phyloP scores from a whole-genome alignment of 2,888 invertebrate genomes.

The Melanchra persicariae region DNA sequence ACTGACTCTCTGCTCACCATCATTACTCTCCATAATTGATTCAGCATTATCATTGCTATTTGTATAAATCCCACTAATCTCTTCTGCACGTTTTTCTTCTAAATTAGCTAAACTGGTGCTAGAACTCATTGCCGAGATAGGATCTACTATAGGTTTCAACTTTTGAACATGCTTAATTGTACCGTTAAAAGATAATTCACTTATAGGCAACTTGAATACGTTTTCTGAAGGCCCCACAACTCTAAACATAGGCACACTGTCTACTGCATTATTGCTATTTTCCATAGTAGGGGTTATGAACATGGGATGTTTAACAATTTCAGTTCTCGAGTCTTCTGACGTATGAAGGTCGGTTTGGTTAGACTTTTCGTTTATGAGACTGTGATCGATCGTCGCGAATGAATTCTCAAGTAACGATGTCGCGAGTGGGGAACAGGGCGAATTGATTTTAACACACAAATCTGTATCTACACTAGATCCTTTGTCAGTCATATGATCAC shows the following conservation, averaged over 20 bases:
- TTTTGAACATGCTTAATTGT: constrained; percentile 88
- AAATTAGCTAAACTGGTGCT: constrained; percentile 71
- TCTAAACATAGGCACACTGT: constrained; percentile 85
- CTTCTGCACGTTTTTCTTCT: constrained; percentile 70
- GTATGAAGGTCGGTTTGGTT: constrained; percentile 78
- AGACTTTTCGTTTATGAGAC: constrained; percentile 82
- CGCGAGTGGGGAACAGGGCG: constrained; percentile 77
- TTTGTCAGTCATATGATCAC: constrained; percentile 74
- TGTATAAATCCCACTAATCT: constrained; percentile 60
- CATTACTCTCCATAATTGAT: constrained; percentile 62
- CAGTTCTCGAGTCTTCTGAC: constrained; percentile 83
- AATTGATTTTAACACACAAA: constrained; percentile 77
- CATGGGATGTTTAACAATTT: constrained; percentile 79
- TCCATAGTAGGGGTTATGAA: constrained; percentile 89
- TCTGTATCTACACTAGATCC: constrained; percentile 76
- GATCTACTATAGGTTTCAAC: constrained; percentile 86
- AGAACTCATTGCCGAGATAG: constrained; percentile 82
- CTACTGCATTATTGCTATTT: constrained; percentile 89
- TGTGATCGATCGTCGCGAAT: constrained; percentile 79
- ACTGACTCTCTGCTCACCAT: constrained; percentile 68
- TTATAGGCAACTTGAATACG: constrained; percentile 87
- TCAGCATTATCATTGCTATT: constrained; percentile 62
- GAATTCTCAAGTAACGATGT: constrained; percentile 79
- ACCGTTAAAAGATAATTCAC: constrained; percentile 87
- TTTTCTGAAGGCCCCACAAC: constrained; percentile 80